These are phyloP conservation scores for Hippolais icterina DNA, from an alignment of 2,113 vertebrate genomes.

Conservation along the genomic window DNA sequence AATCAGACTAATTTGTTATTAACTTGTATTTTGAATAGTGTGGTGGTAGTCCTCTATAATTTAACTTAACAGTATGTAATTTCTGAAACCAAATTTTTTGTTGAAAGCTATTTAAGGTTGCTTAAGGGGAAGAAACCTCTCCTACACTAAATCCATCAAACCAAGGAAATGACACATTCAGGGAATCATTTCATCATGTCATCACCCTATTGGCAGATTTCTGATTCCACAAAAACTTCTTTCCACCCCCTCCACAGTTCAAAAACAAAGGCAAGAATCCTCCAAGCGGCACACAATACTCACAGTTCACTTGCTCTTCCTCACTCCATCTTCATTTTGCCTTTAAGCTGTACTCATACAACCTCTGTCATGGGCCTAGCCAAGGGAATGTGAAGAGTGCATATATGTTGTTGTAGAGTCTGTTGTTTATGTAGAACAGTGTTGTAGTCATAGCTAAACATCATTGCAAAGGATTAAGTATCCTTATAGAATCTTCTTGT, in stretches of 20 bases:
- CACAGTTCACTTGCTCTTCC: not conserved
- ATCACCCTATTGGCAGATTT: not conserved
- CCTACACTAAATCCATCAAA: not conserved
- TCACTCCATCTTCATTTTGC: not conserved
- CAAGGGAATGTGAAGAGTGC: not conserved
- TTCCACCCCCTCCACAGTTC: not conserved
- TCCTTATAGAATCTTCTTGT: not conserved
- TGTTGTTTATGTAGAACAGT: not conserved
- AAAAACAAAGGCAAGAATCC: not conserved
- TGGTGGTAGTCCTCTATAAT: not conserved
- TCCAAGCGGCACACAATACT: not conserved
- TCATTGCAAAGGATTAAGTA: not conserved
- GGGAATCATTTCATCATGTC: not conserved
- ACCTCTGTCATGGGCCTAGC: not conserved
- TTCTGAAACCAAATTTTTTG: not conserved
- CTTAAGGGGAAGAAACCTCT: not conserved
- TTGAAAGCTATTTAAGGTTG: conserved; percentile 5
- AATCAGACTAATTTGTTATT: not conserved
- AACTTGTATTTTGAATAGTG: not conserved
- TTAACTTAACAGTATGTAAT: not conserved
- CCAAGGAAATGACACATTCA: not conserved
- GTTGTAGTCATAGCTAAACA: not conserved
- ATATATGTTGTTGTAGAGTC: not conserved
- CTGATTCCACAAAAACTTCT: not conserved
- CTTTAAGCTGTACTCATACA: not conserved